phyloP scores from a whole-genome alignment of 2,113 vertebrate genomes.

The Arenaria interpres region DNA sequence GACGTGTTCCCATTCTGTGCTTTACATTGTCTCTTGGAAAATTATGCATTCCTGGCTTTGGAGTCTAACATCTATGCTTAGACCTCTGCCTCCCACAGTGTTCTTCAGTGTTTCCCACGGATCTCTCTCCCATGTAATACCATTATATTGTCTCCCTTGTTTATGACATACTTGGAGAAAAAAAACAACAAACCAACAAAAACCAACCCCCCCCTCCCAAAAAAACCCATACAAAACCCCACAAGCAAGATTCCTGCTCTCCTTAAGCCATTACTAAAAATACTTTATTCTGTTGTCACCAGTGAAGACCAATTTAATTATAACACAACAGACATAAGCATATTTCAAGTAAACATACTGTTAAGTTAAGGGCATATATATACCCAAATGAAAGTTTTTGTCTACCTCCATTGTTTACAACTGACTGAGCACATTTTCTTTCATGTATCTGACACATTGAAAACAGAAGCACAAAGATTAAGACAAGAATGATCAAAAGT shows the following conservation, averaged over 20 bases:
- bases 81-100: not conserved
- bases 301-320: fast-evolving
- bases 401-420: not conserved
- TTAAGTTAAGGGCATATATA: not conserved
- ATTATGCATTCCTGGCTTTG: not conserved
- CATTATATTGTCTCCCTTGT: not conserved
- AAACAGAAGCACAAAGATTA: not conserved
- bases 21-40: not conserved
- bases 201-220: no score
- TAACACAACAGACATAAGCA: not conserved
- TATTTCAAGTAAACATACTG: not conserved
- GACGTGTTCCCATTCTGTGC: not conserved
- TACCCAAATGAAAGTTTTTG: not conserved
- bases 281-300: not conserved
- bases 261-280: not conserved
- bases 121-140: not conserved
- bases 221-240: not conserved
- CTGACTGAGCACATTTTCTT: not conserved
- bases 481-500: slow-evolving; percentile 18
- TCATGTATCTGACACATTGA: not conserved
- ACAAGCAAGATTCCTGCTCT: not conserved
- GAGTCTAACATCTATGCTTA: not conserved
- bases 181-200: not conserved
- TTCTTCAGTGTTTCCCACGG: not conserved
- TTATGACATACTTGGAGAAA: not conserved